Base-by-base conservation (phyloP, 2,797 vertebrate genomes). In the Sebastes steindachneri region DNA sequence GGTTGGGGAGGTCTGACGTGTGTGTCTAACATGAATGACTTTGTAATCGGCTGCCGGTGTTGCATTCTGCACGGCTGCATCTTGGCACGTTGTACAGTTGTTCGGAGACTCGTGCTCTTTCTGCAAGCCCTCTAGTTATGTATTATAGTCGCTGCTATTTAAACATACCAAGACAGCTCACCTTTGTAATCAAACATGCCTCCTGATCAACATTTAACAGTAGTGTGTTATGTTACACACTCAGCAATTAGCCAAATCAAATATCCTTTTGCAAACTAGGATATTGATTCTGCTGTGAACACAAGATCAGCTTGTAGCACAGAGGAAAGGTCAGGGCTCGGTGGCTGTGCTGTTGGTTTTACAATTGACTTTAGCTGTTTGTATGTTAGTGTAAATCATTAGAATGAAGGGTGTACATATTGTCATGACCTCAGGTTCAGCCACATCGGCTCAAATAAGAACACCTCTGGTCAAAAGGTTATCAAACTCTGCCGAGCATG, bases 251-350 rank as follows among this genome's bases (percentile, higher is more conserved):
- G 70, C 78, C 73, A 75, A 77, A 73, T 67, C 80, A 86, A 89
- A 87, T 77, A 80, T 78, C 70, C 71, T 68, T 81, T 86, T 68
- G 68, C 63, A 78, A 87, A 77, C 73, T 25, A 48, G 55, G 63
- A 55, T 73, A 84, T 85, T 86, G 86, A 88, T 88, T 89, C 21
- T 67, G 77, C 68, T 68, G 69, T 54, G 65, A 90, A 81, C 72
- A 78, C 64, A 82, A 86, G 76, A 86, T 86, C 76, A 74, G 63
- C 59, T 53, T 54, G 63, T 73, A 33, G 60, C 41, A 53, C 28
- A 15, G 73, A 68, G 62, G 26, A 88, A 64, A 85, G 73, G 75
- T 91, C 75, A 75, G 51, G 53, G 45, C 45, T 69, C 57, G 9
- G 76, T 57, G 11, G 45, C 48, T 29, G 31, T 14, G 35, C 51